A percentile compares a stretch with the other conserved stretches of the same genome.
phyloP scores from a whole-genome alignment of 2,113 vertebrate species.

The Crypturellus undulatus region DNA sequence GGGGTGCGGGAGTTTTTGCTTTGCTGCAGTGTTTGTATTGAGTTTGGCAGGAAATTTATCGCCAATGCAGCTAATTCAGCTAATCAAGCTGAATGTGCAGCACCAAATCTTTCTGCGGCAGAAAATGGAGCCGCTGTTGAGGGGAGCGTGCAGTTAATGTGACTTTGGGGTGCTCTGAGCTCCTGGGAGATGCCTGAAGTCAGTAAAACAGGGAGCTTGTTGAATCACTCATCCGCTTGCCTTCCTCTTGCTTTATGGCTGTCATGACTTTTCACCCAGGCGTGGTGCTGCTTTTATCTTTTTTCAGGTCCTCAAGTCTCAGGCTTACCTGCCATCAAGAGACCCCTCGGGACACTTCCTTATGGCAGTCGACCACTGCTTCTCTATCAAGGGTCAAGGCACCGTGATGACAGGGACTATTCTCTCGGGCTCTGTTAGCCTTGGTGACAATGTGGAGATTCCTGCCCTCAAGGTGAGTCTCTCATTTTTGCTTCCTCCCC shows the following conservation, averaged over 20 bases:
- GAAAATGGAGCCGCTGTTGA: constrained; percentile 56
- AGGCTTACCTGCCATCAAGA: constrained; percentile 90
- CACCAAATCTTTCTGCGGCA: constrained; percentile 65
- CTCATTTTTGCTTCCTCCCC: constrained; percentile 23
- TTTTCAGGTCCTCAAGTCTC: constrained; percentile 89
- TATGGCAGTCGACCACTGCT: constrained; percentile 98
- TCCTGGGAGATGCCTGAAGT: constrained; percentile 25
- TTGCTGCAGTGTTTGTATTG: constrained; percentile 38
- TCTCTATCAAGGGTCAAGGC: constrained; percentile 97
- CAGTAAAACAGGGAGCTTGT: constrained; percentile 31
- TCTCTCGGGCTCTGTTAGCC: constrained; percentile 91
- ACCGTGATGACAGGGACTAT: constrained; percentile 98
- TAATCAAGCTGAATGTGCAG: constrained; percentile 58
- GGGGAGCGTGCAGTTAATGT: constrained; percentile 17
- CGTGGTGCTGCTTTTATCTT: constrained; percentile 52
- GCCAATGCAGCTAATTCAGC: constrained; percentile 19
- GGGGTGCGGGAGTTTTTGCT: not conserved
- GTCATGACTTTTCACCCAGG: constrained; percentile 42
- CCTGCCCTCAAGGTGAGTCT: constrained; percentile 92
- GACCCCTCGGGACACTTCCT: constrained; percentile 90
- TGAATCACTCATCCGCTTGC: constrained; percentile 25
- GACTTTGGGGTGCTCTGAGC: constrained; percentile 45
- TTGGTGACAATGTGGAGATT: constrained; percentile 95
- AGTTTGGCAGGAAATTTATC: constrained; percentile 51
- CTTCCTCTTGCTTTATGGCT: not conserved